A percentile compares a stretch with the other conserved stretches of the same genome.
phyloP scores from a whole-genome alignment of 2,797 vertebrate genomes.

The Aeoliscus strigatus region DNA sequence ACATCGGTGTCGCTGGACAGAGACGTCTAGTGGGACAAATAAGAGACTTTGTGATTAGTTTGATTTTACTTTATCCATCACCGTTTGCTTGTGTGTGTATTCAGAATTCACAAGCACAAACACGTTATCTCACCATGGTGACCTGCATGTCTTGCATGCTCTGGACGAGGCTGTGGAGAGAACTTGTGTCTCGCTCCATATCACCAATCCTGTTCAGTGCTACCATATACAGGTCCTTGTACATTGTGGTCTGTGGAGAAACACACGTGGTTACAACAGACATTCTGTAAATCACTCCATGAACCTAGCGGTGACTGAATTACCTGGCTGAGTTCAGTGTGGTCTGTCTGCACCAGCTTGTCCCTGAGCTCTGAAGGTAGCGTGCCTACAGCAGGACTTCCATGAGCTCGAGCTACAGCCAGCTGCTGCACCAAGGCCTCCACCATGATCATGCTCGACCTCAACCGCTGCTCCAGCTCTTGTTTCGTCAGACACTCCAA shows the following conservation, averaged over 20 bases:
- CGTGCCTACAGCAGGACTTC: constrained; percentile 4
- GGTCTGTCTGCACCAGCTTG: constrained; percentile 79
- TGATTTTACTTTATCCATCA: too few species aligned
- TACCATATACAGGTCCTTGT: constrained; percentile 66
- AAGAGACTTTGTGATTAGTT: background rate
- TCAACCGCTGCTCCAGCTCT: constrained; percentile 83
- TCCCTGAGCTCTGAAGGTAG: constrained; percentile 77
- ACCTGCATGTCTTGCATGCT: constrained; percentile 53
- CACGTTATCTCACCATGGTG: constrained; percentile 60
- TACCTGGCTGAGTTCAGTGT: constrained; percentile 76
- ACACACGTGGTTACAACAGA: too few species aligned
- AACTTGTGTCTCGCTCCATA: constrained; percentile 65
- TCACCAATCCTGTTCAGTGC: constrained; percentile 59
- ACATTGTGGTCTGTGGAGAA: constrained; percentile 69
- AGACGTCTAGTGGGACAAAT: constrained; percentile 45
- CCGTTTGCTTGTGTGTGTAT: too few species aligned
- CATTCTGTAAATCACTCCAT: too few species aligned
- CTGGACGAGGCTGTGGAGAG: constrained; percentile 52
- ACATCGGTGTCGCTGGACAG: constrained; percentile 55
- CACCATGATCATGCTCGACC: constrained; percentile 83
- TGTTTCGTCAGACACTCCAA: constrained; percentile 71
- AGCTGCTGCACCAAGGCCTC: constrained; percentile 84
- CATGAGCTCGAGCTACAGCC: constrained; percentile 56
- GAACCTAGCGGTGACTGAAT: too few species aligned
- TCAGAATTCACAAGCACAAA: too few species aligned